phyloP scores from a whole-genome alignment of 1,140 invertebrate species.

The Sinonovacula constricta region DNA sequence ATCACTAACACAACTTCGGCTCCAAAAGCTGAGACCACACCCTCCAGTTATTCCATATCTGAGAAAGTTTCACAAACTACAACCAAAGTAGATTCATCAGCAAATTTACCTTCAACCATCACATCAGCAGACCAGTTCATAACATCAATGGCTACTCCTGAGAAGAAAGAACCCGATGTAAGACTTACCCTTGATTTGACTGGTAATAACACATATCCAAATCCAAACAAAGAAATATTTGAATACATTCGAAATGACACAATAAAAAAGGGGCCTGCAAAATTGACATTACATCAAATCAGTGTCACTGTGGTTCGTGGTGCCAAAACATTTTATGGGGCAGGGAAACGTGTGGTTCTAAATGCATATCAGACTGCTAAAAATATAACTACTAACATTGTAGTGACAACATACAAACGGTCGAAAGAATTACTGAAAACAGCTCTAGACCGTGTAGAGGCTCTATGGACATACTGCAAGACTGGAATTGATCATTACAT shows the following conservation, averaged over 20 bases:
- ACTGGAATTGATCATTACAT: conserved; percentile 42
- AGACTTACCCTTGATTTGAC: conserved; percentile 19
- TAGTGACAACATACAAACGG: conserved; percentile 21
- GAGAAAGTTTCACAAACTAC: no score
- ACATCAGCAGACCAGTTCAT: no score
- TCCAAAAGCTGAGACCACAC: no score
- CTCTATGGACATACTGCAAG: conserved; percentile 45
- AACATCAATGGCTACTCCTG: no score
- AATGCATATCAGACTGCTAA: conserved; percentile 42
- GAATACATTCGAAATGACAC: conserved; percentile 32
- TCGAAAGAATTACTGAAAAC: conserved; percentile 12
- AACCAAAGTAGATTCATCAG: no score
- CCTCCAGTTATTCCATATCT: no score
- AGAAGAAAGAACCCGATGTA: neutral
- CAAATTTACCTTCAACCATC: no score
- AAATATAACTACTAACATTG: conserved; percentile 29
- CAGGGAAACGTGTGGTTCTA: conserved; percentile 24
- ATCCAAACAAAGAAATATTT: conserved; percentile 37
- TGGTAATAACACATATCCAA: conserved; percentile 37
- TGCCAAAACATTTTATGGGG: neutral
- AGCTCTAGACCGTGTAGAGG: conserved; percentile 38
- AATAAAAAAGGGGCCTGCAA: conserved; percentile 16
- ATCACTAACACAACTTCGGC: no score
- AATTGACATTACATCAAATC: conserved; percentile 28
- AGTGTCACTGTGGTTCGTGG: conserved; percentile 32